Evolutionary conservation across 2,113 vertebrate species (phyloP).

Genomic region (Diadophis punctatus): DNA sequence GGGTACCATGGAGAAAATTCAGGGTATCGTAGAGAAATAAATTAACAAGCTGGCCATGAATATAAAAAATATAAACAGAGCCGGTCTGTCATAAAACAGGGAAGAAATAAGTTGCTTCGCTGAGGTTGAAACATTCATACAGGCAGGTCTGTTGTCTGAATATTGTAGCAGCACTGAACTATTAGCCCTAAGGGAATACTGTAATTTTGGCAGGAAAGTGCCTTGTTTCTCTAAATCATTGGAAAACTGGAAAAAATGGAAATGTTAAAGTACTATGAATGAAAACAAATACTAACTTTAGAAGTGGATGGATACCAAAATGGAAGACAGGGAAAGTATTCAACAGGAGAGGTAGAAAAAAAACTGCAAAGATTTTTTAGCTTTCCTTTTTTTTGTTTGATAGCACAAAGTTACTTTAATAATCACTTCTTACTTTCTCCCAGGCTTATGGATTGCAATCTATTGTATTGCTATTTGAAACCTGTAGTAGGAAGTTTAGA

Average conservation of each 20-base stretch:
- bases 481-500: not conserved
- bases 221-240: conserved; percentile 46
- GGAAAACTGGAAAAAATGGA: conserved; percentile 44
- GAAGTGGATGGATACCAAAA: conserved; percentile 36
- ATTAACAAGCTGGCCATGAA: conserved; percentile 38
- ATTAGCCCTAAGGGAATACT: not conserved
- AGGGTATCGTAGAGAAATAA: conserved; percentile 32
- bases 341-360: not conserved
- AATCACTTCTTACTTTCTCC: not conserved
- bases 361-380: not conserved
- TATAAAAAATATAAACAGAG: conserved; percentile 35
- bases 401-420: no score
- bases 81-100: not conserved
- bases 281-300: conserved; percentile 59
- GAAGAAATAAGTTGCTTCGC: not conserved
- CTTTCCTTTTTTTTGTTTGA: not conserved
- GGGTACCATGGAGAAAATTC: conserved; percentile 33
- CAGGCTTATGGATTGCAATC: not conserved
- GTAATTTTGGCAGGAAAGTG: not conserved
- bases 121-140: not conserved
- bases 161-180: not conserved
- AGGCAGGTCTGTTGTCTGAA: not conserved
- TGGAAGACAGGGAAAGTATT: not conserved
- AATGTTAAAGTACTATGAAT: conserved; percentile 49
- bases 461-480: not conserved